Evolutionary conservation across 2,113 vertebrate genomes (phyloP).

Genomic region (Aplodontia rufa): DNA sequence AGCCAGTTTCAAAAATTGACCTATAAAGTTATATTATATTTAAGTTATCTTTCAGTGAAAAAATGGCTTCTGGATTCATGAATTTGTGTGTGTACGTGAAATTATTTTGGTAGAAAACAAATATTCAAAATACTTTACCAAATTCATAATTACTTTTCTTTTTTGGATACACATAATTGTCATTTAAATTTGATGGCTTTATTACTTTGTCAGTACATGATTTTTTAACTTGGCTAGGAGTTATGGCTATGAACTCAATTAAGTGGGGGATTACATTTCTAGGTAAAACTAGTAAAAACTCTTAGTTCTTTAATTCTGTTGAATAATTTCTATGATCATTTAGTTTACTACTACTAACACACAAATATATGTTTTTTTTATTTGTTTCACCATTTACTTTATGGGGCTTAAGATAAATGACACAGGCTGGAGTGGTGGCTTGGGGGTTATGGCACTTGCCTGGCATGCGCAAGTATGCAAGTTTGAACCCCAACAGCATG

Average conservation of each 20-base stretch:
- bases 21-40: not conserved
- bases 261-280: not conserved
- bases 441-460: no score
- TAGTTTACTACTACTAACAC: constrained; percentile 16
- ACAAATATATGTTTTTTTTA: not conserved
- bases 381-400: not conserved
- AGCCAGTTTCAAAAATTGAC: not conserved
- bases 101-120: constrained; percentile 40
- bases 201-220: not conserved
- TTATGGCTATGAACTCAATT: not conserved
- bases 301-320: constrained; percentile 45
- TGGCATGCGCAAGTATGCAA: no score
- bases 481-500: no score
- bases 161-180: not conserved
- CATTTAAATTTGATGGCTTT: not conserved
- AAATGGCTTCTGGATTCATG: not conserved
- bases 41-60: not conserved
- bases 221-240: constrained; percentile 1
- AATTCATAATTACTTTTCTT: not conserved
- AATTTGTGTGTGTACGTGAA: not conserved
- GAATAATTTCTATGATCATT: constrained; percentile 24
- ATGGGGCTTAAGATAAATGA: constrained; percentile 43
- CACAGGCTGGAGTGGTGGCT: no score
- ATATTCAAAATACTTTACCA: constrained; percentile 25
- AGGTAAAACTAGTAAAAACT: constrained; percentile 28